Conservation (phyloP, 2,797 vertebrate genomes). For the Sciaenops ocellatus region DNA sequence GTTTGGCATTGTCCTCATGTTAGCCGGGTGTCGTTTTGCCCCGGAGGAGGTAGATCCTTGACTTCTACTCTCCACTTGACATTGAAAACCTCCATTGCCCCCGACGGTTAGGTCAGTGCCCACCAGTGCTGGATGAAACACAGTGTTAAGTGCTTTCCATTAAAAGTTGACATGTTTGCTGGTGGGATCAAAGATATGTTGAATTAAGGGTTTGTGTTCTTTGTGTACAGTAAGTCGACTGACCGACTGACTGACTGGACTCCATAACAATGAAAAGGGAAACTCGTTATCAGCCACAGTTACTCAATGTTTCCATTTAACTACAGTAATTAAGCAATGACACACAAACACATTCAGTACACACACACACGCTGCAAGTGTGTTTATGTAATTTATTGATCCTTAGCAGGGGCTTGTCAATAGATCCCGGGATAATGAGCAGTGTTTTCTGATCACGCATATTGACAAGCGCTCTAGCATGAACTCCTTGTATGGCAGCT, state of each 20-base stretch:
- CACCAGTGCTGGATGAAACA: background rate
- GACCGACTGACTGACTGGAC: background rate
- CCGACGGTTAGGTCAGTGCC: background rate
- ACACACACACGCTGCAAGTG: background rate
- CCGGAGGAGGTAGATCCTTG: background rate
- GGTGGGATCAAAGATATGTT: background rate
- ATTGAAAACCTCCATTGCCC: background rate
- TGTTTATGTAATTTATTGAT: conserved; percentile 59
- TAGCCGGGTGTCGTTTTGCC: background rate
- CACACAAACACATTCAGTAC: conserved; percentile 4
- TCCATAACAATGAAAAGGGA: conserved; percentile 8
- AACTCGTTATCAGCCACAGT: conserved; percentile 8
- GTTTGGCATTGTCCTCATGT: background rate
- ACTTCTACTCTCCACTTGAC: background rate
- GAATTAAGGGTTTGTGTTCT: too few relatives aligned
- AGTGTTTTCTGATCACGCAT: conserved; percentile 15
- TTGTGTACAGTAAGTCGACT: background rate
- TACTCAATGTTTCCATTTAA: conserved; percentile 59
- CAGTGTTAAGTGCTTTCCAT: background rate
- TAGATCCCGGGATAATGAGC: conserved; percentile 29
- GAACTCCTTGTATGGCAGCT: background rate
- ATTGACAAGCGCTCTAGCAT: background rate
- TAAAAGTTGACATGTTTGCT: too few relatives aligned
- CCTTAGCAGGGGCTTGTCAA: conserved; percentile 22
- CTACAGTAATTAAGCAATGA: conserved; percentile 42